Percentiles rank a stretch among this genome's conserved stretches.
Evolutionary conservation across 2,113 vertebrate genomes (phyloP).

Genomic region (Rana temporaria): DNA sequence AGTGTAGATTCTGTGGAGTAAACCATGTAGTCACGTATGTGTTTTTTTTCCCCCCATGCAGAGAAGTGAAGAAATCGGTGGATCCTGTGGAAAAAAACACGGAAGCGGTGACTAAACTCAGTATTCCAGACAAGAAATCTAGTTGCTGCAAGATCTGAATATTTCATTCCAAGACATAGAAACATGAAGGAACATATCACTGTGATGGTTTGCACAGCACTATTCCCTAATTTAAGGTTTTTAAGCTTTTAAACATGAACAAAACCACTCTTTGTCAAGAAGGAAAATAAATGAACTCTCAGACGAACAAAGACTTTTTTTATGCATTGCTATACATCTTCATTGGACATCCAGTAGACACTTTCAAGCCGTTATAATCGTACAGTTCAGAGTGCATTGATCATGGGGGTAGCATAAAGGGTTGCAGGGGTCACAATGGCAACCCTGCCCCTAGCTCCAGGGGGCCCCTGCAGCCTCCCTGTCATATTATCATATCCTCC

Average conservation of each 20-base stretch:
- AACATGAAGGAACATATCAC: conserved; percentile 19
- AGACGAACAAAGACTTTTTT: conserved; percentile 1
- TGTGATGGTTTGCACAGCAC: not conserved
- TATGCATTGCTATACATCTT: not conserved
- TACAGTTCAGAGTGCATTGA: too few relatives aligned
- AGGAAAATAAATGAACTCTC: not conserved
- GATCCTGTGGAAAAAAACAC: conserved; percentile 49
- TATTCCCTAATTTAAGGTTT: not conserved
- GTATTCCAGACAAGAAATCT: conserved; percentile 49
- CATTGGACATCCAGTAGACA: not conserved
- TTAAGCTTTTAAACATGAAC: not conserved
- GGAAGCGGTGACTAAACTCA: conserved; percentile 58
- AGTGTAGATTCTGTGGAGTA: too few relatives aligned
- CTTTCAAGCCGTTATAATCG: too few relatives aligned
- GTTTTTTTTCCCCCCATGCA: conserved; percentile 31
- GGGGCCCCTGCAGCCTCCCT: too few relatives aligned
- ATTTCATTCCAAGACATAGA: not conserved
- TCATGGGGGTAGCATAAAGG: too few relatives aligned
- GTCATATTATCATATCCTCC: too few relatives aligned
- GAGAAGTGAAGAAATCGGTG: conserved; percentile 70
- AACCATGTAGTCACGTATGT: too few relatives aligned
- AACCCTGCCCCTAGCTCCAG: too few relatives aligned
- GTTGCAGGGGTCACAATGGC: too few relatives aligned
- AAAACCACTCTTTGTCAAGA: not conserved
- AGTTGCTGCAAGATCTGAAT: conserved; percentile 67